phyloP scores from a whole-genome alignment of 2,113 vertebrate species.

The Lynx canadensis region DNA sequence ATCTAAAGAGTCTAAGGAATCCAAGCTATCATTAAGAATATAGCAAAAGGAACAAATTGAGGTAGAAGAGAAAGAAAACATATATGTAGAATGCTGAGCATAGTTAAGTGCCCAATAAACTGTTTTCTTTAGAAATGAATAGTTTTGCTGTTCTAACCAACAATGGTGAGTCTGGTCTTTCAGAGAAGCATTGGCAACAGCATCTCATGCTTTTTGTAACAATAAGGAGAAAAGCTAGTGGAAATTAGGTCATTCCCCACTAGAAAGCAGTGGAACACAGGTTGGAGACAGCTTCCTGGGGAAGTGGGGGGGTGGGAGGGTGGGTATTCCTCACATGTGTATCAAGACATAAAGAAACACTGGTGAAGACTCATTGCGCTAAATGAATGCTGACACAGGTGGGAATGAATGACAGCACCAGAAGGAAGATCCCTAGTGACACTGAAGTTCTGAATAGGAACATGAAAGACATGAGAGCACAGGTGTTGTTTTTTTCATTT shows the following conservation, averaged over 20 bases:
- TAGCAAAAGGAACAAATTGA: not conserved
- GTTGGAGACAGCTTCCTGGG: not conserved
- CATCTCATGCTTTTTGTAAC: not conserved
- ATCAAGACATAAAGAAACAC: not conserved
- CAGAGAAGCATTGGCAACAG: not conserved
- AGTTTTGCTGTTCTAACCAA: not conserved
- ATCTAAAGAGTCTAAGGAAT: not conserved
- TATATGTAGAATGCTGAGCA: not conserved
- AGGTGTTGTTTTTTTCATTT: constrained; percentile 26
- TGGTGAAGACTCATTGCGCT: not conserved
- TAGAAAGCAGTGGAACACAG: not conserved
- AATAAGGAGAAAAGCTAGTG: not conserved
- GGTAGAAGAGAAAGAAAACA: not conserved
- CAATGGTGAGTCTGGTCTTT: not conserved
- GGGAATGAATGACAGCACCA: not conserved
- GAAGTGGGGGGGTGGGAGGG: fast-evolving
- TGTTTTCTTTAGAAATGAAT: not conserved
- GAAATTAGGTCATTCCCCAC: not conserved
- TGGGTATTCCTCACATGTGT: not conserved
- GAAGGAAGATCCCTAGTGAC: not conserved
- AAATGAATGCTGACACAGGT: not conserved
- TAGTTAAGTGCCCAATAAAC: not conserved
- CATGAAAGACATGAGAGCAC: constrained; percentile 19
- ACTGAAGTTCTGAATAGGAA: not conserved
- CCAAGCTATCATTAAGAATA: not conserved